These are phyloP conservation scores for Phrynosoma blainvillii DNA, from an alignment of 2,113 vertebrate species.

Conservation along the genomic window DNA sequence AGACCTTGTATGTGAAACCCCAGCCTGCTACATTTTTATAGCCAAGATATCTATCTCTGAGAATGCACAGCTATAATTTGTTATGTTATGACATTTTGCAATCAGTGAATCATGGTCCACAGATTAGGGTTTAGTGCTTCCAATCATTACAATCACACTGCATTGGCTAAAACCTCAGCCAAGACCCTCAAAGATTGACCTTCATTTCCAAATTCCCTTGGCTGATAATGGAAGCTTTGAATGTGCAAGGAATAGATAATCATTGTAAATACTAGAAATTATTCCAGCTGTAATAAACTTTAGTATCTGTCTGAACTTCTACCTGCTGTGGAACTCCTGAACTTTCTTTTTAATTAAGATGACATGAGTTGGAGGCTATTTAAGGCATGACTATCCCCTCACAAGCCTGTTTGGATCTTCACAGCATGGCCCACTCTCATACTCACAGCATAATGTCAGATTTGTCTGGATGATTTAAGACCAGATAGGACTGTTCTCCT, in stretches of 20 bases:
- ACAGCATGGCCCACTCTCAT: too few species aligned
- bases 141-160: background rate
- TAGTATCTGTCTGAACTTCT: background rate
- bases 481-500: too few species aligned
- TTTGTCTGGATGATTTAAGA: too few species aligned
- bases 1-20: background rate
- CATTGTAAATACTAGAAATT: background rate
- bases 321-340: background rate
- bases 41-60: background rate
- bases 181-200: background rate
- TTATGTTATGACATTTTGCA: background rate
- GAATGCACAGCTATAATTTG: background rate
- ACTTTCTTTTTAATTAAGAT: background rate
- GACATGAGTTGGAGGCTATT: too few species aligned
- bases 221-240: background rate
- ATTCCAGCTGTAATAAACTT: background rate
- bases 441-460: too few species aligned
- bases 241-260: background rate
- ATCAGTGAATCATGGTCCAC: background rate
- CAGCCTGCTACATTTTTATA: constrained; percentile 15
- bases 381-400: too few species aligned
- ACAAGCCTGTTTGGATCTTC: too few species aligned
- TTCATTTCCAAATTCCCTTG: background rate
- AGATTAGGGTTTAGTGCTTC: background rate
- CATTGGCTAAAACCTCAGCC: background rate